Conservation (phyloP, 2,113 vertebrate species). For the Amia ocellicauda region DNA sequence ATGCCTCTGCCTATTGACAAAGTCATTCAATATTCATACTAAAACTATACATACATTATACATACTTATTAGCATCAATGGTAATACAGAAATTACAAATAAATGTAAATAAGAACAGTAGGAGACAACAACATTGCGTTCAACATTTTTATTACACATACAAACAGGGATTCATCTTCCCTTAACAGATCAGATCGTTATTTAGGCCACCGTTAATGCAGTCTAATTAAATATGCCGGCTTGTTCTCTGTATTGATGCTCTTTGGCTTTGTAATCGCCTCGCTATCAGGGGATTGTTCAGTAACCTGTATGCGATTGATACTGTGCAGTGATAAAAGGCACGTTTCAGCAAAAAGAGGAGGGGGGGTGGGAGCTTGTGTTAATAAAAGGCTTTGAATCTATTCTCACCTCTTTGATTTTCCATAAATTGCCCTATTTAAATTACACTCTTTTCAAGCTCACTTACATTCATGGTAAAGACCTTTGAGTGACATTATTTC, state of each 20-base stretch:
- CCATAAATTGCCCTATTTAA: background rate
- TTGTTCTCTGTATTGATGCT: background rate
- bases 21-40: too few species aligned
- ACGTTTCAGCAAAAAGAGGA: too few species aligned
- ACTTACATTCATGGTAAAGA: background rate
- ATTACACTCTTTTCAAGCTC: background rate
- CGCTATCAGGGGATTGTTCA: background rate
- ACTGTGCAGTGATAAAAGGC: background rate
- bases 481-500: too few species aligned
- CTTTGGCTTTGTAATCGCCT: background rate
- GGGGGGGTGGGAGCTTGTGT: background rate
- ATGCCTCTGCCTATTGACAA: too few species aligned
- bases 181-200: slow-evolving; percentile 1
- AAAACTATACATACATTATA: too few species aligned
- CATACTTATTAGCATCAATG: too few species aligned
- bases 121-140: background rate
- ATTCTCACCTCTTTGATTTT: background rate
- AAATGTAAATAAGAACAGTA: background rate
- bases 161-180: background rate
- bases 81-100: background rate
- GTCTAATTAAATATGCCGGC: background rate
- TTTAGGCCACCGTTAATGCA: background rate
- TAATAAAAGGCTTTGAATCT: slow-evolving; percentile 6
- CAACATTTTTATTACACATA: slow-evolving; percentile 6
- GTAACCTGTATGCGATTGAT: background rate